Evolutionary conservation across 2,888 invertebrate species (phyloP), one percentile per base, ranked within the genome.

Genomic region (Sinohyriopsis cumingii): DNA sequence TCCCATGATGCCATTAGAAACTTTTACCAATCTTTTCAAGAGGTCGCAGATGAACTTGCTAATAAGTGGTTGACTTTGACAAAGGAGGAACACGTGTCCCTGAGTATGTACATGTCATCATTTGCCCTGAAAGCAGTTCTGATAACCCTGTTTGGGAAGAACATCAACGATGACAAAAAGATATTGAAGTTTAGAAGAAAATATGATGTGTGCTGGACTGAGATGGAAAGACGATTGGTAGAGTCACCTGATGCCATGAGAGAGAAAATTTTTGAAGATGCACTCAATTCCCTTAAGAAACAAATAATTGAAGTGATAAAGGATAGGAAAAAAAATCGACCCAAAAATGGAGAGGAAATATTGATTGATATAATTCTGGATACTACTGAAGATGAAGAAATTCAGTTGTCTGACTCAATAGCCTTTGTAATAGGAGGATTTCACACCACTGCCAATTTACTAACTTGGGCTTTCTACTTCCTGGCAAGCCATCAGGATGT

Each of bases 401-500:
- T 69, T n/a, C 64, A 77, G 12, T 22, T 60, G 12, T 33, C 60
- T 68, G 87, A 88, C 65, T 66, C 76, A 5, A 25, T 87, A 12
- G 76, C 85, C 1, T 84, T 79, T 68, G 63, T 86, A 9, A 73
- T 87, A 54, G 87, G 84, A 28, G 88, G 87, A 45, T 88, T 88
- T 69, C 89, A 90, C 71, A 88, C 88, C 5, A 87, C 86, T 33
- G 87, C 84, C 60, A 84, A 86, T 71, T 71, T 87, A 64, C 71
- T 90, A 61, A 84, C 88, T 0, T 90, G 90, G 90, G 73, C 80
- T 7, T 65, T 90, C 22, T 90, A 90, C 73, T 90, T 87, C 79
- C 76, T 90, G 68, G 89, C 89, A 5, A 83, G 82, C 3, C 85
- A 90, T 68, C 77, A 76, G 12, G 87, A 90, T 24, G 72, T 87